These are phyloP conservation scores for Peromyscus leucopus DNA, from an alignment of 2,113 vertebrate species.

Conservation along the genomic window DNA sequence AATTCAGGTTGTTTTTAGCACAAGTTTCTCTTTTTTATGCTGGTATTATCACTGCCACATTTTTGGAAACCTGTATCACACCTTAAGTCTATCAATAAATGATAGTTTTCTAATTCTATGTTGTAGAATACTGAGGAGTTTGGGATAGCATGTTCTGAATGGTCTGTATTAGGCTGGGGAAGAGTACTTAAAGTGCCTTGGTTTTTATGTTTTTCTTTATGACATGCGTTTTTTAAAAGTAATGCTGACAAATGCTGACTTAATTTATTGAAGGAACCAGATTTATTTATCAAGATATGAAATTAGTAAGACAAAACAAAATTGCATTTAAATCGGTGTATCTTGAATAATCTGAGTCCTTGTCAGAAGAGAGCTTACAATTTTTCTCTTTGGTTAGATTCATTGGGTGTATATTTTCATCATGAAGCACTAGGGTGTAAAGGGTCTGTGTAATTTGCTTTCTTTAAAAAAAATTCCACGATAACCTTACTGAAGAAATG, in stretches of 20 bases:
- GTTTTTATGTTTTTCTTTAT: constrained; percentile 68
- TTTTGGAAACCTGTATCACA: constrained; percentile 94
- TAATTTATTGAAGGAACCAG: constrained; percentile 51
- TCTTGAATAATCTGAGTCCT: neutral
- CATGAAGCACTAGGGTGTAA: neutral
- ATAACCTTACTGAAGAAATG: constrained; percentile 61
- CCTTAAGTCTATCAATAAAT: constrained; percentile 97
- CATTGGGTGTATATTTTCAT: constrained; percentile 35
- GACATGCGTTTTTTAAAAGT: neutral
- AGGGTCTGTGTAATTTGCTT: constrained; percentile 16
- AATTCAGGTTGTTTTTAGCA: constrained; percentile 92
- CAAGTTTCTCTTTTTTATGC: constrained; percentile 90
- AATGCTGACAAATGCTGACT: constrained; percentile 36
- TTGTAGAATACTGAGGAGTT: constrained; percentile 87
- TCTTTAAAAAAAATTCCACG: neutral
- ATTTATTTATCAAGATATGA: constrained; percentile 59
- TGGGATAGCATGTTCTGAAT: constrained; percentile 84
- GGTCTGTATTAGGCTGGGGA: constrained; percentile 74
- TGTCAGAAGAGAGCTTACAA: neutral
- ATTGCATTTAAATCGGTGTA: constrained; percentile 45
- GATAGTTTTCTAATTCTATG: constrained; percentile 98
- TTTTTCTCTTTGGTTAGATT: constrained; percentile 49
- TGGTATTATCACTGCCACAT: constrained; percentile 95
- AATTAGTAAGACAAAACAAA: constrained; percentile 50
- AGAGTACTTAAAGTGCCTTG: constrained; percentile 80